Evolutionary conservation across 2,797 vertebrate species (phyloP).

Genomic region (Gephyroberyx darwinii): DNA sequence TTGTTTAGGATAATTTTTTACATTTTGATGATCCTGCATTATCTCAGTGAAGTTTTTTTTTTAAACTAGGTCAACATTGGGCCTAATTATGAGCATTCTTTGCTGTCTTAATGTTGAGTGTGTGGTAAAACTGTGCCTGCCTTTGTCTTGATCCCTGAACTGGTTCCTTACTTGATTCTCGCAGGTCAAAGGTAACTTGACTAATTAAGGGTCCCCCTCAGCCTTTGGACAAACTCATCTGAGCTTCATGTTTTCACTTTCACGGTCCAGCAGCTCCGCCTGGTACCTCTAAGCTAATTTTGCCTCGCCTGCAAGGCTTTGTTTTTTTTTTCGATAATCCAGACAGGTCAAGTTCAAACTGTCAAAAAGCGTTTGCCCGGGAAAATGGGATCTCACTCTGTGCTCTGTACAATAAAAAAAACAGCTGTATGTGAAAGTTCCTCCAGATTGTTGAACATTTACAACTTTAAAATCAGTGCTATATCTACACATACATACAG

Average conservation of each 20-base stretch:
- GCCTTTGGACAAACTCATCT: conserved; percentile 84
- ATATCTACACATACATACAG: too few relatives aligned
- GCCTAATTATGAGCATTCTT: conserved; percentile 89
- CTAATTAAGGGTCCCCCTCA: conserved; percentile 89
- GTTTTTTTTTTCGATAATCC: conserved; percentile 81
- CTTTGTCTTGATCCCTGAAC: conserved; percentile 86
- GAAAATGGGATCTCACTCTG: conserved; percentile 80
- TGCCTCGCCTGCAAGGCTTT: conserved; percentile 73
- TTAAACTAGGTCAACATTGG: conserved; percentile 84
- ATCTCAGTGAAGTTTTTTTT: conserved; percentile 83
- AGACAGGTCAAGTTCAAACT: conserved; percentile 82
- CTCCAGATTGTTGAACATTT: not conserved
- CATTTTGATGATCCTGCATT: conserved; percentile 83
- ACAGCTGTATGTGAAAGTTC: not conserved
- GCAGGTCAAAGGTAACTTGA: conserved; percentile 87
- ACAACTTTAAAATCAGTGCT: not conserved
- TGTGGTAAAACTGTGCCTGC: conserved; percentile 83
- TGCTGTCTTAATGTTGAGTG: conserved; percentile 87
- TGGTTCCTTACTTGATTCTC: conserved; percentile 88
- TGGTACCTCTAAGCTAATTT: conserved; percentile 90
- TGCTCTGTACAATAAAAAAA: conserved; percentile 59
- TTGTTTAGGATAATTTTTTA: conserved; percentile 76
- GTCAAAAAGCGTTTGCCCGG: conserved; percentile 81
- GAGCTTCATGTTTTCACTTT: conserved; percentile 89
- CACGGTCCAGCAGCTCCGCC: conserved; percentile 85